Percentiles rank a stretch among this genome's conserved stretches.
These are phyloP conservation scores for Spodoptera picta DNA, from an alignment of 2,888 invertebrate genomes.

Conservation along the genomic window DNA sequence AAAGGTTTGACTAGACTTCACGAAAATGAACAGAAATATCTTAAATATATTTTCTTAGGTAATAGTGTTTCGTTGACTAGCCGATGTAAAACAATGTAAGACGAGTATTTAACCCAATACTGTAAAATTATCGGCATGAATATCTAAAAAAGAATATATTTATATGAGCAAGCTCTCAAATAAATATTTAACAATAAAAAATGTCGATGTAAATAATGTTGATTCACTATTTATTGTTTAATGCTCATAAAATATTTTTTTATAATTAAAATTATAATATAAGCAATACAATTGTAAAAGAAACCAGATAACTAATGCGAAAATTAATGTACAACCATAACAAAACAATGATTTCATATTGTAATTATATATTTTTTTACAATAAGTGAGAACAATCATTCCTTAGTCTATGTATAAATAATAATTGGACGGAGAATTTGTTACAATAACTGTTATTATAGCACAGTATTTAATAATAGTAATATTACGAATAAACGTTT, in stretches of 20 bases:
- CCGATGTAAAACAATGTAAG: too few relatives aligned
- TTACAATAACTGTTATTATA: conserved; percentile 40
- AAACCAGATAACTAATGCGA: neutral
- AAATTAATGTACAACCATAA: conserved; percentile 19
- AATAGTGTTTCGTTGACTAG: too few relatives aligned
- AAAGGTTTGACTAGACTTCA: too few relatives aligned
- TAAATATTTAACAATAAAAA: neutral
- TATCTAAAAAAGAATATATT: too few relatives aligned
- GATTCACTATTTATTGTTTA: conserved; percentile 10
- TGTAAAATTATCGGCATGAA: too few relatives aligned
- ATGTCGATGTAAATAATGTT: conserved; percentile 12
- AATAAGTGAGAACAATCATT: conserved; percentile 50
- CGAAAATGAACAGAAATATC: too few relatives aligned
- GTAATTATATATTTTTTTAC: conserved; percentile 31
- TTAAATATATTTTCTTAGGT: too few relatives aligned
- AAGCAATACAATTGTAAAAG: neutral
- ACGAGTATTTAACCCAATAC: too few relatives aligned
- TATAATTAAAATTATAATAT: neutral
- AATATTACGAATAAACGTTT: conserved; percentile 42
- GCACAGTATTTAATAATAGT: conserved; percentile 35
- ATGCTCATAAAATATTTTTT: conserved; percentile 1
- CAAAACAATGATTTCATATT: conserved; percentile 17
- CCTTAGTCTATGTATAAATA: conserved; percentile 39
- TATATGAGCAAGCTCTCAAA: too few relatives aligned
- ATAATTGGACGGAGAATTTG: conserved; percentile 42